A percentile compares a stretch with the other conserved stretches of the same genome.
Evolutionary conservation across 2,888 invertebrate genomes (phyloP).

Genomic region (Philaethria dido): DNA sequence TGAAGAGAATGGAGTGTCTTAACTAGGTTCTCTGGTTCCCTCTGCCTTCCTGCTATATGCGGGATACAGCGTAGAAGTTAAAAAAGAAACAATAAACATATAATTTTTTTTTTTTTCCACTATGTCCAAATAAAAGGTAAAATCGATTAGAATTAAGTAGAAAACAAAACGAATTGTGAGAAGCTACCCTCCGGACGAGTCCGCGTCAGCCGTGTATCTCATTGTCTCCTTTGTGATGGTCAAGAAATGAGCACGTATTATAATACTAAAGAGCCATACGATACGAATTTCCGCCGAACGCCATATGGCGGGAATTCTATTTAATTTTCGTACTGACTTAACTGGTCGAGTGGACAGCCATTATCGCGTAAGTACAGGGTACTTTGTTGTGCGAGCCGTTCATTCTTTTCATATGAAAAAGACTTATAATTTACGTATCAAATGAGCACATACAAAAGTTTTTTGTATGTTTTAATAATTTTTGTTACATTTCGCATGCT

Average conservation of each 20-base stretch:
- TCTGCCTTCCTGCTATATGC: too few relatives aligned
- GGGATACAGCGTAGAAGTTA: too few relatives aligned
- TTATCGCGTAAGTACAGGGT: slow-evolving; percentile 41
- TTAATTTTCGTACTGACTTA: slow-evolving; percentile 54
- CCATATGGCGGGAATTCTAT: slow-evolving; percentile 72
- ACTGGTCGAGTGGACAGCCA: slow-evolving; percentile 41
- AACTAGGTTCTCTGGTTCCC: too few relatives aligned
- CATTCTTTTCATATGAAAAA: slow-evolving; percentile 23
- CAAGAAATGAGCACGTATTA: slow-evolving; percentile 79
- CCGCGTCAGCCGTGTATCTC: slow-evolving; percentile 66
- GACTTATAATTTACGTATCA: slow-evolving; percentile 29
- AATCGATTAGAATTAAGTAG: background rate
- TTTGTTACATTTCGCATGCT: background rate
- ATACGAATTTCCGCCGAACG: slow-evolving; percentile 78
- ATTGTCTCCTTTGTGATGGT: slow-evolving; percentile 80
- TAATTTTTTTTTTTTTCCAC: background rate
- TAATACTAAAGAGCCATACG: slow-evolving; percentile 78
- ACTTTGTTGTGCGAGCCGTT: slow-evolving; percentile 29
- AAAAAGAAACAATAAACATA: too few relatives aligned
- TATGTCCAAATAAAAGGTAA: background rate
- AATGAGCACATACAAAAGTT: background rate
- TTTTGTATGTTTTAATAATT: slow-evolving; percentile 20
- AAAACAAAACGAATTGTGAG: slow-evolving; percentile 34
- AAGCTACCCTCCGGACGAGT: slow-evolving; percentile 64
- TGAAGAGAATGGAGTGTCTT: too few relatives aligned